Base-by-base conservation (phyloP, 1,140 invertebrate genomes). In the Cylas formicarius region DNA sequence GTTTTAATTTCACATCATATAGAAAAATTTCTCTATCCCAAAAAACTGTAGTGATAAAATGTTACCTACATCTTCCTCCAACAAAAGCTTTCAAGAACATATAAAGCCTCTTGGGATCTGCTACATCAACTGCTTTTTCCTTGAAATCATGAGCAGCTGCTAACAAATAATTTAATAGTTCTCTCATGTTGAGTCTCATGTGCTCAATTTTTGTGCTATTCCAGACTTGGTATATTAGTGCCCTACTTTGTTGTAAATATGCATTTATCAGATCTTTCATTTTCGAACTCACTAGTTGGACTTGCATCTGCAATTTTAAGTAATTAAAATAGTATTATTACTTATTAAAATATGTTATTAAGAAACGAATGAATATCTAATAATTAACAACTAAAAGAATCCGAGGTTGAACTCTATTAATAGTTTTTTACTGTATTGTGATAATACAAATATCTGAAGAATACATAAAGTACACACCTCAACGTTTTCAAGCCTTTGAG, bases 231-330 rank as follows among this genome's bases (percentile, higher is more conserved):
- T 62, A 45, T 11, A 72, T 21, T 17, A 63, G 34, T 32, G 59
- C 51, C 40, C 53, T 63, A 31, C 57, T 47, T 23, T 65, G 55
- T 16, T 57, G 34, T 6, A 68, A 52, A 44, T 62, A 67, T 29
- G 57, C 45, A 3, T 49, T 22, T 6, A 71, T 26, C 35, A 65
- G 46, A 50, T 67, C 62, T 52, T 70, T 69, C 26, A 60, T 61
- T 44, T 72, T 66, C 28, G 68, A 63, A 14, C 49, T 54, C 19
- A 55, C 43, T 42, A 67, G 28, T 1, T 63, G 61, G 14, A 58
- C 42, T 62, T 68, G 65, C 27, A 73, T 55, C 72, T 74, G 40
- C 24, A 51, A 54, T n/a, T n/a, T n/a, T n/a, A n/a, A n/a, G n/a
- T n/a, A 42, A 35, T 24, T 14, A 34, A 44, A 35, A 18, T 24